Conservation (phyloP, 2,797 vertebrate genomes). For the Acomys russatus region DNA sequence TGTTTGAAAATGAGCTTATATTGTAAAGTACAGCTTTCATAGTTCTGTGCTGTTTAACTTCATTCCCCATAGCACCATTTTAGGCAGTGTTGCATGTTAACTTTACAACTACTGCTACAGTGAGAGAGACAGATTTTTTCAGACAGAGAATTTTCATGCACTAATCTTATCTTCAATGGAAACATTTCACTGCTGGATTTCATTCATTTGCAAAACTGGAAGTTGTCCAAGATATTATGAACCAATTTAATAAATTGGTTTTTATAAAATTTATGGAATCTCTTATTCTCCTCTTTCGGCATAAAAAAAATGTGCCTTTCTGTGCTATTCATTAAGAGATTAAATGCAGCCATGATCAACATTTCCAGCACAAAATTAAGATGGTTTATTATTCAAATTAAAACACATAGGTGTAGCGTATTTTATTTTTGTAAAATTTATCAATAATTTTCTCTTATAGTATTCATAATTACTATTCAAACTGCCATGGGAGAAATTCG, state of each 20-base stretch:
- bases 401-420: not conserved
- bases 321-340: conserved; percentile 74
- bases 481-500: not conserved
- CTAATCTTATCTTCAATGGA: conserved; percentile 63
- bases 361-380: conserved; percentile 51
- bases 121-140: not conserved
- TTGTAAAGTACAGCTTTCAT: not conserved
- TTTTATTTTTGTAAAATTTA: conserved; percentile 24
- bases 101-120: not conserved
- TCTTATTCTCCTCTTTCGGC: conserved; percentile 70
- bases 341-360: conserved; percentile 48
- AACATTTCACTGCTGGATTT: not conserved
- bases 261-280: conserved; percentile 69
- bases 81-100: not conserved
- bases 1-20: conserved; percentile 49
- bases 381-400: conserved; percentile 57
- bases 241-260: conserved; percentile 71
- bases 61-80: conserved; percentile 42
- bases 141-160: conserved; percentile 1
- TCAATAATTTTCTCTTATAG: not conserved
- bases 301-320: conserved; percentile 50
- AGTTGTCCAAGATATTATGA: conserved; percentile 51
- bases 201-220: conserved; percentile 65
- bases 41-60: conserved; percentile 12
- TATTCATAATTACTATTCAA: not conserved